These are phyloP conservation scores for Cotesia congregata DNA, from an alignment of 2,888 invertebrate genomes.

Conservation along the genomic window DNA sequence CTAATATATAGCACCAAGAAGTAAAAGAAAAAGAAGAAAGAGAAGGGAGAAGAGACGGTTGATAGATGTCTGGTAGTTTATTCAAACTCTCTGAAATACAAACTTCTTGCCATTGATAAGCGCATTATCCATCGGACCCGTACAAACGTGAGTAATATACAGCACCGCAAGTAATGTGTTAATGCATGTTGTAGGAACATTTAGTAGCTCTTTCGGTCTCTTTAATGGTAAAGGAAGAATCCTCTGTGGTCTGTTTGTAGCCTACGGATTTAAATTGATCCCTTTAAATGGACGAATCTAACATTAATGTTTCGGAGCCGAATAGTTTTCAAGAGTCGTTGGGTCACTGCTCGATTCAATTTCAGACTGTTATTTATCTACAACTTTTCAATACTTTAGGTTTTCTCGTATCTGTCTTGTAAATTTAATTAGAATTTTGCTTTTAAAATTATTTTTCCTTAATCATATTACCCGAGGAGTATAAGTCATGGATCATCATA, in stretches of 20 bases:
- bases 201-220: constrained; percentile 14
- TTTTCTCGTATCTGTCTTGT: neutral
- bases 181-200: neutral
- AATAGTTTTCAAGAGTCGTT: neutral
- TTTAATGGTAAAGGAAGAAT: constrained; percentile 24
- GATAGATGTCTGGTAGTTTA: constrained; percentile 47
- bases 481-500: neutral
- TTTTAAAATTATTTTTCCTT: neutral
- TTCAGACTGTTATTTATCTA: neutral
- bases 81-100: neutral
- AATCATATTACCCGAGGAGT: neutral
- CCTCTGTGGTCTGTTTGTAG: constrained; percentile 2
- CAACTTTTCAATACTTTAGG: too few species aligned
- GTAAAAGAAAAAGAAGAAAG: neutral
- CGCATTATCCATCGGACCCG: constrained; percentile 44
- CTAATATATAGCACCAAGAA: neutral
- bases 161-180: constrained; percentile 5
- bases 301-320: neutral
- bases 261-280: neutral
- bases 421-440: neutral
- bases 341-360: neutral
- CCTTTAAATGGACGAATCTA: neutral
- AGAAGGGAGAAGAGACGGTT: constrained; percentile 39
- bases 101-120: constrained; percentile 46
- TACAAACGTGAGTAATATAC: constrained; percentile 8